Conservation (phyloP, 2,113 vertebrate genomes). For the Pleuronectes platessa region DNA sequence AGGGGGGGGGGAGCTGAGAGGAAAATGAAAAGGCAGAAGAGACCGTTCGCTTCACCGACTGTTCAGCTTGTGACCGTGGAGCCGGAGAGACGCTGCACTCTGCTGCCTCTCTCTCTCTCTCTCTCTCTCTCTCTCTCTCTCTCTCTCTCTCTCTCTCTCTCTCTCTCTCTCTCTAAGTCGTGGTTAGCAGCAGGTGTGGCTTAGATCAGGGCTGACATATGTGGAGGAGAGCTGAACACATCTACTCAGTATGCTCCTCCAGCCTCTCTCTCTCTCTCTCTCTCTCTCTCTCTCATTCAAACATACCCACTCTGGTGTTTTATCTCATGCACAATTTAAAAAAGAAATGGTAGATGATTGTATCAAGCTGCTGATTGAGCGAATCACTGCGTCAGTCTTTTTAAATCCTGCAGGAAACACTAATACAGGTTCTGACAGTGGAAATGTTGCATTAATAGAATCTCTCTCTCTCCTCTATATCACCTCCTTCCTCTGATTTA, state of each 20-base stretch:
- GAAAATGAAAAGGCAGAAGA: conserved; percentile 17
- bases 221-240: conserved; percentile 77
- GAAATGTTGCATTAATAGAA: conserved; percentile 22
- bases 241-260: conserved; percentile 38
- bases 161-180: conserved; percentile 45
- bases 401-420: neutral
- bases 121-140: conserved; percentile 38
- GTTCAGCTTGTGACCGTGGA: conserved; percentile 70
- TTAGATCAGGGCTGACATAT: conserved; percentile 82
- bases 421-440: neutral
- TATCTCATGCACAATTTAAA: too few species aligned
- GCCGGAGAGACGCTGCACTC: conserved; percentile 68
- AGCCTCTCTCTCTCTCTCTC: conserved; percentile 7
- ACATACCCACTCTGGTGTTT: too few species aligned
- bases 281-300: neutral
- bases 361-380: neutral
- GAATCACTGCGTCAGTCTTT: neutral
- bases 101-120: conserved; percentile 34
- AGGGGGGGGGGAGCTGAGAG: conserved; percentile 23
- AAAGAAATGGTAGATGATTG: too few species aligned
- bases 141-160: conserved; percentile 40
- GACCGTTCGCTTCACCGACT: conserved; percentile 46
- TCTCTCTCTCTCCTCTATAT: neutral
- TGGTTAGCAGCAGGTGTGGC: conserved; percentile 84
- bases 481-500: neutral